phyloP scores from a whole-genome alignment of 1,140 invertebrate species.

The Drosophila arizonae region DNA sequence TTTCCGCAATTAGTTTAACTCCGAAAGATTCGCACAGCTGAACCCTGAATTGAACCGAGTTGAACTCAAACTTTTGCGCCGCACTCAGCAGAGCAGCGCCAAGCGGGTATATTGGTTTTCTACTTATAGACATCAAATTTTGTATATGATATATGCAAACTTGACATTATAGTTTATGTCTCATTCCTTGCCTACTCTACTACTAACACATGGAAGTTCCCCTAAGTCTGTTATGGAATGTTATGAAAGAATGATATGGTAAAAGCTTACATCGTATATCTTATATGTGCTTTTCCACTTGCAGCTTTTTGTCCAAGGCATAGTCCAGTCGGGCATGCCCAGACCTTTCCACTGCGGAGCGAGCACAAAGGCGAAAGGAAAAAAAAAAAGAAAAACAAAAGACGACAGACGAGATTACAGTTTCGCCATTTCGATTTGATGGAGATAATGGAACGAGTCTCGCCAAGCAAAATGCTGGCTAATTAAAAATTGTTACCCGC shows the following conservation, averaged over 20 bases:
- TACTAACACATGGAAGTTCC: no score
- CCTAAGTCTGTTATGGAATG: no score
- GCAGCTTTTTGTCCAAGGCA: no score
- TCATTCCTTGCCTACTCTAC: no score
- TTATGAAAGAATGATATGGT: no score
- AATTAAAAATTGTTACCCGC: conserved; percentile 52
- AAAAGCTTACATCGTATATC: no score
- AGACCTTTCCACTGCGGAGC: not conserved
- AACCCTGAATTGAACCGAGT: conserved; percentile 8
- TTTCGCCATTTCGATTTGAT: conserved; percentile 39
- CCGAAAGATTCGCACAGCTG: conserved; percentile 6
- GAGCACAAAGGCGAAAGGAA: not conserved
- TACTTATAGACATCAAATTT: no score
- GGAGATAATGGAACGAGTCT: conserved; percentile 1
- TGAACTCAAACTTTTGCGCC: not conserved
- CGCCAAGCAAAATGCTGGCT: conserved; percentile 38
- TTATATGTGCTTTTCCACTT: no score
- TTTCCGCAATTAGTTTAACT: conserved; percentile 26
- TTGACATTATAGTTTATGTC: no score
- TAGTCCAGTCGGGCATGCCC: not conserved
- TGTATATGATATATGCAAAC: no score
- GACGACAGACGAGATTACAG: conserved; percentile 22
- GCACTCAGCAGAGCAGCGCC: not conserved
- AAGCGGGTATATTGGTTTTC: not conserved
- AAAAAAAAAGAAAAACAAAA: not conserved